These are phyloP conservation scores for Platerodrilus igneus DNA, from an alignment of 2,888 invertebrate genomes.

Conservation along the genomic window DNA sequence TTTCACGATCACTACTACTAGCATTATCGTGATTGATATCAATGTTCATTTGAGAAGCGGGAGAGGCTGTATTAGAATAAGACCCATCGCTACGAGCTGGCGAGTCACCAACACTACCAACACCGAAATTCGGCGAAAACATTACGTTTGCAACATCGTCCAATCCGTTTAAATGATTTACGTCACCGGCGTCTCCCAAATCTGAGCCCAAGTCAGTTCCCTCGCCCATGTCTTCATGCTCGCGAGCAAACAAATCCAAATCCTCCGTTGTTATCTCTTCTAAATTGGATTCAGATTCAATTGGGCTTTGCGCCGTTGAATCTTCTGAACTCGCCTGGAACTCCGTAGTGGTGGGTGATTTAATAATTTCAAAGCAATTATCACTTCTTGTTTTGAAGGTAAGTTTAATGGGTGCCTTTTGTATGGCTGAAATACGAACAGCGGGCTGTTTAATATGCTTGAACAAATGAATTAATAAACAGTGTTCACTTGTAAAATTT, in stretches of 20 bases:
- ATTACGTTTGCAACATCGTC: conserved; percentile 26
- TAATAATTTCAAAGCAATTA: conserved; percentile 42
- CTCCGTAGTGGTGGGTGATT: conserved; percentile 30
- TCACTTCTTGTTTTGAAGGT: conserved; percentile 47
- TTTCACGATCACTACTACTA: conserved; percentile 41
- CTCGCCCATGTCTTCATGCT: conserved; percentile 35
- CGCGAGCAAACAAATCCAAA: conserved; percentile 16
- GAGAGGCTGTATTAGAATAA: neutral
- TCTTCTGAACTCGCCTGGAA: conserved; percentile 12
- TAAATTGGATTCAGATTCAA: too few relatives aligned
- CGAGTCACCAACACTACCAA: conserved; percentile 23
- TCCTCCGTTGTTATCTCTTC: conserved; percentile 33
- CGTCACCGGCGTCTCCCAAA: conserved; percentile 20
- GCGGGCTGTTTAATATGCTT: conserved; percentile 55
- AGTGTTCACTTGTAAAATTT: conserved; percentile 49
- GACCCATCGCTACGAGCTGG: conserved; percentile 10
- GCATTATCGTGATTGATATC: conserved; percentile 33
- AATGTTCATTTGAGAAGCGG: conserved; percentile 9
- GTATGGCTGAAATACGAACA: conserved; percentile 49
- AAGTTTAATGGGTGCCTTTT: conserved; percentile 50
- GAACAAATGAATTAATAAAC: conserved; percentile 52
- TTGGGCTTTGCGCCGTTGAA: conserved; percentile 48
- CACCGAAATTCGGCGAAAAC: conserved; percentile 38
- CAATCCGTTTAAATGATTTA: conserved; percentile 11
- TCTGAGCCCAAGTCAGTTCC: too few relatives aligned